A percentile compares a stretch with the other conserved stretches of the same genome.
phyloP scores from a whole-genome alignment of 64 coral and sea anemone genomes.

The Montipora sp. region DNA sequence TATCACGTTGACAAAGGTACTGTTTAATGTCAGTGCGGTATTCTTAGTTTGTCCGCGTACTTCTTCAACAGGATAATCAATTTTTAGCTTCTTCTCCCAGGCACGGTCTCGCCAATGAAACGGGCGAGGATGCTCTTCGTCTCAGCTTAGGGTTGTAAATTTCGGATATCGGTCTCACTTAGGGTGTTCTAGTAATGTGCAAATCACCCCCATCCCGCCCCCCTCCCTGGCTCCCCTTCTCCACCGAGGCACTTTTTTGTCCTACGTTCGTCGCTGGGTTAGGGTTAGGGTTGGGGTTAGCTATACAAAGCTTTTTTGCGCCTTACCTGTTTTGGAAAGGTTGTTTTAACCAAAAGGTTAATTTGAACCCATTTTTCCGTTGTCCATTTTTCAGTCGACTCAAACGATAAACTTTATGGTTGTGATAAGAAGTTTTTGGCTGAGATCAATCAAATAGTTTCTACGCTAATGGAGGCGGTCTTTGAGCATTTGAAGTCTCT shows the following conservation, averaged over 20 bases:
- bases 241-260: no score
- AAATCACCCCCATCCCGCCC: no score
- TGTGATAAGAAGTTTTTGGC: slow-evolving; percentile 92
- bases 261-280: no score
- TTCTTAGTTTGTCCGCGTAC: neutral
- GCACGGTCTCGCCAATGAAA: no score
- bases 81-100: neutral
- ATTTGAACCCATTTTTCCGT: neutral
- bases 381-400: slow-evolving; percentile 78
- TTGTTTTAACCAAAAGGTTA: neutral
- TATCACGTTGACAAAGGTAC: slow-evolving; percentile 97
- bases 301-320: no score
- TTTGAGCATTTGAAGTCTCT: slow-evolving; percentile 85
- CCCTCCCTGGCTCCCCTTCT: no score
- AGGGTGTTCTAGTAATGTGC: no score
- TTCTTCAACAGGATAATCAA: neutral
- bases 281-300: no score
- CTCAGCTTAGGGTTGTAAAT: no score
- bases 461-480: slow-evolving; percentile 79
- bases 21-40: neutral
- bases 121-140: no score
- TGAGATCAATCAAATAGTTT: slow-evolving; percentile 80
- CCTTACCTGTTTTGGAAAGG: no score
- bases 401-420: slow-evolving; percentile 94
- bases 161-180: no score